Evolutionary conservation across 2,797 vertebrate species (phyloP).

Genomic region (Hapalemur alaotrensis): DNA sequence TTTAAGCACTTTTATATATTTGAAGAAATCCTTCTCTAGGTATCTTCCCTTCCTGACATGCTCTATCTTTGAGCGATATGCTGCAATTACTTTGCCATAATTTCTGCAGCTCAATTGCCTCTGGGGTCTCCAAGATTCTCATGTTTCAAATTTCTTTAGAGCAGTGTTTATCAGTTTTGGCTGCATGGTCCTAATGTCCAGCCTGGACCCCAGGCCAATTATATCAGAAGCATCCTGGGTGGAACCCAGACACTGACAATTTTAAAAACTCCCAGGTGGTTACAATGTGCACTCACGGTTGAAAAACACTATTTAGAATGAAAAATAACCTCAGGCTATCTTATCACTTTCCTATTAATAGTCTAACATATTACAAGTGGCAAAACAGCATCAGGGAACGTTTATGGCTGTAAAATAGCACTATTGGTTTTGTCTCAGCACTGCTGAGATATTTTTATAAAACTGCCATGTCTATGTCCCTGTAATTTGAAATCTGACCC

Average conservation of each 20-base stretch:
- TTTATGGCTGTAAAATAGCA: background rate
- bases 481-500: background rate
- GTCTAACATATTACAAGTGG: background rate
- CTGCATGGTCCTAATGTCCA: background rate
- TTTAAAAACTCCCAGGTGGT: constrained; percentile 42
- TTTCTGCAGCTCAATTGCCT: background rate
- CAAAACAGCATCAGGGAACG: background rate
- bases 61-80: background rate
- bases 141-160: background rate
- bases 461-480: background rate
- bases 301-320: constrained; percentile 39
- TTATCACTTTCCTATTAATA: constrained; percentile 19
- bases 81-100: background rate
- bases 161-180: background rate
- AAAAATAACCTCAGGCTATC: constrained; percentile 38
- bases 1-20: background rate
- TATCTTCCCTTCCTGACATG: background rate
- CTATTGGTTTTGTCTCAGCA: background rate
- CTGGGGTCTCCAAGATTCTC: background rate
- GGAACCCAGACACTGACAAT: constrained; percentile 18
- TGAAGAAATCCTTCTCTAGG: background rate
- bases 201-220: constrained; percentile 14
- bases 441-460: background rate
- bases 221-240: background rate
- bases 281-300: constrained; percentile 29